Evolutionary conservation across 2,888 invertebrate genomes (phyloP).

Genomic region (Aphodius granarius): DNA sequence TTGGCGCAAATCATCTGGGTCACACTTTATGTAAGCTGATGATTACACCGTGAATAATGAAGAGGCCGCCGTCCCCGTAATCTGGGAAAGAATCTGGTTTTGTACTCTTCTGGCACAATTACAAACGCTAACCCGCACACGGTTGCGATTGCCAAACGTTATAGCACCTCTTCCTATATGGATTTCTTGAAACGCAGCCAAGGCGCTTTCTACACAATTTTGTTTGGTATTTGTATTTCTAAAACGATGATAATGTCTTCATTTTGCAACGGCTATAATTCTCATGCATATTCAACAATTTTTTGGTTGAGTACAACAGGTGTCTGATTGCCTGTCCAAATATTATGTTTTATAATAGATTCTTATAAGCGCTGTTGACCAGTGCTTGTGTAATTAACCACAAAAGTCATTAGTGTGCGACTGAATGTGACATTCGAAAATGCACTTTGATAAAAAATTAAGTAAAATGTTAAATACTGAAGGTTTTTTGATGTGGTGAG

Average conservation of each 20-base stretch:
- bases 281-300: background rate
- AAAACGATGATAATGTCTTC: background rate
- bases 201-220: background rate
- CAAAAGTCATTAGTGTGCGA: too few species aligned
- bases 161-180: background rate
- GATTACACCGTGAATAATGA: background rate
- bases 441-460: too few species aligned
- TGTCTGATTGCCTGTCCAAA: background rate
- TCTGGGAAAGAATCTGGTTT: background rate
- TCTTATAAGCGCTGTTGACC: background rate
- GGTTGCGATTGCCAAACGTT: background rate
- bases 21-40: background rate
- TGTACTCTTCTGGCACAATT: background rate
- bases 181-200: background rate
- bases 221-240: background rate
- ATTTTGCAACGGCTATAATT: background rate
- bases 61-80: background rate
- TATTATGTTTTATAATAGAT: background rate
- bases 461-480: too few species aligned
- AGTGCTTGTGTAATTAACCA: background rate
- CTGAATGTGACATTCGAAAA: too few species aligned
- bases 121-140: background rate
- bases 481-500: too few species aligned
- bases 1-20: background rate
- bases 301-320: background rate